Evolutionary conservation across 2,113 vertebrate species (phyloP).

Genomic region (Rhipidura dahli): DNA sequence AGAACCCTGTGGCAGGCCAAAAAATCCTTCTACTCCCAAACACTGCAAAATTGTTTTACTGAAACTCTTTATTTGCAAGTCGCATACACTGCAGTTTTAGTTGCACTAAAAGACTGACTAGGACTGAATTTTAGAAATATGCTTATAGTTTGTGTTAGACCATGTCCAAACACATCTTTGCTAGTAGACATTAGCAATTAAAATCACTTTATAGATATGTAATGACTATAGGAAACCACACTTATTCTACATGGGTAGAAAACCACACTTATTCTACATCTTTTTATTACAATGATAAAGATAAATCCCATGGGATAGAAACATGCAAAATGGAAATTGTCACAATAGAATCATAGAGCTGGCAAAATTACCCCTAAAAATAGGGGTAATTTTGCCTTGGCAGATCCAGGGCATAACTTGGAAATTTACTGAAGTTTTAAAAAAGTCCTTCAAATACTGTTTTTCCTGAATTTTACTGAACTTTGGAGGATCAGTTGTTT

Average conservation of each 20-base stretch:
- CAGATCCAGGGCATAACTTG: neutral
- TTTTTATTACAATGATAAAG: neutral
- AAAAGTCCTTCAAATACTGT: neutral
- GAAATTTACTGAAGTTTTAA: neutral
- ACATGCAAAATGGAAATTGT: neutral
- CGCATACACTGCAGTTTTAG: neutral
- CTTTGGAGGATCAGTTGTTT: neutral
- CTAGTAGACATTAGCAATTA: neutral
- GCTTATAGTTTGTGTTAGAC: neutral
- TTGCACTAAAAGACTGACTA: neutral
- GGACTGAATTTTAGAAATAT: neutral
- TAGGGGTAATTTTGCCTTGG: neutral
- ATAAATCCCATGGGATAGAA: neutral
- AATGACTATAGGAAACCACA: neutral
- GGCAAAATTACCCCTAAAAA: neutral
- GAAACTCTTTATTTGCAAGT: neutral
- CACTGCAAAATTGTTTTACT: neutral
- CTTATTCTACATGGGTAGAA: neutral
- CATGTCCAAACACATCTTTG: neutral
- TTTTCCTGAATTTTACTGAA: neutral
- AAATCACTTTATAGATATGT: neutral
- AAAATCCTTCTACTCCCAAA: neutral
- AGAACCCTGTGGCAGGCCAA: neutral
- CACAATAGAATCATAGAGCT: neutral
- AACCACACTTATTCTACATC: neutral